Evolutionary conservation across 30 jellyfish, hydroid and myxozoan species (phyloP).

Genomic region (Hydractinia echinata): DNA sequence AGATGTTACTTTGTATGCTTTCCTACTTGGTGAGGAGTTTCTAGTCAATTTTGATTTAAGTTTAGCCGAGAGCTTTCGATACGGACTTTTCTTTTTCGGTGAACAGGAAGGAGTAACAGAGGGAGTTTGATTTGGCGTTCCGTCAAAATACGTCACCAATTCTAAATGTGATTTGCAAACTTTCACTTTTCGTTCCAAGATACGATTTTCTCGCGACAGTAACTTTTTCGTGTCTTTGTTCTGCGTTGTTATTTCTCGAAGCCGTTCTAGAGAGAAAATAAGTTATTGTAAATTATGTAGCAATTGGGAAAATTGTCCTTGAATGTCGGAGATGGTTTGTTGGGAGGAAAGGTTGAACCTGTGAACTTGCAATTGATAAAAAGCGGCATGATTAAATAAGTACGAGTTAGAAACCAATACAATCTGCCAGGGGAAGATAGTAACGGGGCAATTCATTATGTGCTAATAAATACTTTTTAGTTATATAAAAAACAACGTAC

Average conservation of each 20-base stretch:
- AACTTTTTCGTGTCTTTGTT: constrained; percentile 68
- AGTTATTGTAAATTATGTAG: neutral
- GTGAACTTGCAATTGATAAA: no score
- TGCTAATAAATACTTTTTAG: neutral
- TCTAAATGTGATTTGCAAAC: constrained; percentile 88
- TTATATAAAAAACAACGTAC: constrained; percentile 34
- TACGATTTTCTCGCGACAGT: constrained; percentile 68
- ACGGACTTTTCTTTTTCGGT: constrained; percentile 5
- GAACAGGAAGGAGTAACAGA: neutral
- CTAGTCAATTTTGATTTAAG: constrained; percentile 6
- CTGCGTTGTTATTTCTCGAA: constrained; percentile 52
- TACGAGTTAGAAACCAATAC: no score
- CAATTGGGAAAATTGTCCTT: neutral
- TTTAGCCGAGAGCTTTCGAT: constrained; percentile 20
- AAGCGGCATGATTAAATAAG: no score
- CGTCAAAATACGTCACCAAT: constrained; percentile 76
- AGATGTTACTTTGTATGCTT: constrained; percentile 35
- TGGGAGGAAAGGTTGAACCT: no score
- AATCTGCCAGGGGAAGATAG: no score
- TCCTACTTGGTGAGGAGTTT: constrained; percentile 5
- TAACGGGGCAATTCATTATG: neutral
- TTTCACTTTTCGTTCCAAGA: constrained; percentile 68
- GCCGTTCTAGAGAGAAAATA: constrained; percentile 54
- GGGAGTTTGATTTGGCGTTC: constrained; percentile 27
- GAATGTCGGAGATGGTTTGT: no score